phyloP scores from a whole-genome alignment of 35 echinoderm and acorn worm species.

The Holothuria glaberrima region DNA sequence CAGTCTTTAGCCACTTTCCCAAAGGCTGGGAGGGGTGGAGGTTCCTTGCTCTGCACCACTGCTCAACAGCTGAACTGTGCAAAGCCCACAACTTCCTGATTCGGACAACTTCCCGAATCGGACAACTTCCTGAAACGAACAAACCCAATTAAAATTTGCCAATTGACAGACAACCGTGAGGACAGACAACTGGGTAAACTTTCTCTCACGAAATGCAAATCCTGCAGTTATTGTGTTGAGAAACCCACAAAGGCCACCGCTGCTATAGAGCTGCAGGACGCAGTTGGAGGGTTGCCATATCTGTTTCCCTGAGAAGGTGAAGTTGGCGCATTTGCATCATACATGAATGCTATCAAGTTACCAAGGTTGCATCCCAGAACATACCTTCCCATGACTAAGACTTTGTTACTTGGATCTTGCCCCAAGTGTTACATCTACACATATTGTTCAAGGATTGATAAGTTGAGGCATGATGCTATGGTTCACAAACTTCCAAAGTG shows the following conservation, averaged over 20 bases:
- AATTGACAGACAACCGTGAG: too few species aligned
- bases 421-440: not conserved
- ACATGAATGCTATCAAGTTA: not conserved
- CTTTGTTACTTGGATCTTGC: not conserved
- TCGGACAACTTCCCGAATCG: too few species aligned
- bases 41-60: too few species aligned
- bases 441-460: not conserved
- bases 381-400: not conserved
- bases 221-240: too few species aligned
- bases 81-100: too few species aligned
- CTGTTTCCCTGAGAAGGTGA: not conserved
- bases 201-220: not conserved
- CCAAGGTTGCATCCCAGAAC: not conserved
- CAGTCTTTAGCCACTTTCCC: too few species aligned
- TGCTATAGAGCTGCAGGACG: not conserved
- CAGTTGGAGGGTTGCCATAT: not conserved
- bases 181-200: slow-evolving; percentile 21
- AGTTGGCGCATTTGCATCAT: not conserved
- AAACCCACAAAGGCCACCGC: not conserved
- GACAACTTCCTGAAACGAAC: too few species aligned
- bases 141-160: too few species aligned
- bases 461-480: not conserved
- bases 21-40: too few species aligned
- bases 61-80: too few species aligned
- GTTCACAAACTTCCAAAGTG: not conserved